Evolutionary conservation across 2,888 invertebrate species (phyloP).

Genomic region (Blera fallax): DNA sequence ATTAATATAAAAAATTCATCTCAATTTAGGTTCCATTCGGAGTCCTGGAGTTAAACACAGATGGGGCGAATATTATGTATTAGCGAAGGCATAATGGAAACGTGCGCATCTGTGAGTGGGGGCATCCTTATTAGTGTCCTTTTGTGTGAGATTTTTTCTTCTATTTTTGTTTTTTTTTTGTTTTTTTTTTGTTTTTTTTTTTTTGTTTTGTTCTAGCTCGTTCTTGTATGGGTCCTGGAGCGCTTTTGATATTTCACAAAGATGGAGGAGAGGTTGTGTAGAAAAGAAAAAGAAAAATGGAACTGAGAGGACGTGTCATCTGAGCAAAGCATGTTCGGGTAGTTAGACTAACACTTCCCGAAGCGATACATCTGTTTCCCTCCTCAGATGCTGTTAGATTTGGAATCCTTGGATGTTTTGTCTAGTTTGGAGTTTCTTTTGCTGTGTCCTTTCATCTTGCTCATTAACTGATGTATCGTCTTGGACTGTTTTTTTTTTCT

Average conservation of each 20-base stretch:
- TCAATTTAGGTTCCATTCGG: constrained; percentile 35
- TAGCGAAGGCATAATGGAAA: constrained; percentile 33
- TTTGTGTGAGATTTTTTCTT: constrained; percentile 46
- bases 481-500: background rate
- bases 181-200: background rate
- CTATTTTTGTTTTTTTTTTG: background rate
- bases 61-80: constrained; percentile 43
- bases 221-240: background rate
- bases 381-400: constrained; percentile 17
- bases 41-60: constrained; percentile 16
- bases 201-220: background rate
- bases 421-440: constrained; percentile 22
- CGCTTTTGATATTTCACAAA: constrained; percentile 42
- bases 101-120: constrained; percentile 57
- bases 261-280: background rate
- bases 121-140: constrained; percentile 55
- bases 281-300: constrained; percentile 30
- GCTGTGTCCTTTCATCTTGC: constrained; percentile 26
- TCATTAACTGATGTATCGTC: constrained; percentile 52
- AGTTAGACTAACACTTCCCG: constrained; percentile 50
- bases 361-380: constrained; percentile 46
- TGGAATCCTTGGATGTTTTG: constrained; percentile 23
- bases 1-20: constrained; percentile 63
- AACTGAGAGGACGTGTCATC: constrained; percentile 42
- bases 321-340: constrained; percentile 46